Evolutionary conservation across 2,113 vertebrate species (phyloP).

Genomic region (Albula glossodonta): DNA sequence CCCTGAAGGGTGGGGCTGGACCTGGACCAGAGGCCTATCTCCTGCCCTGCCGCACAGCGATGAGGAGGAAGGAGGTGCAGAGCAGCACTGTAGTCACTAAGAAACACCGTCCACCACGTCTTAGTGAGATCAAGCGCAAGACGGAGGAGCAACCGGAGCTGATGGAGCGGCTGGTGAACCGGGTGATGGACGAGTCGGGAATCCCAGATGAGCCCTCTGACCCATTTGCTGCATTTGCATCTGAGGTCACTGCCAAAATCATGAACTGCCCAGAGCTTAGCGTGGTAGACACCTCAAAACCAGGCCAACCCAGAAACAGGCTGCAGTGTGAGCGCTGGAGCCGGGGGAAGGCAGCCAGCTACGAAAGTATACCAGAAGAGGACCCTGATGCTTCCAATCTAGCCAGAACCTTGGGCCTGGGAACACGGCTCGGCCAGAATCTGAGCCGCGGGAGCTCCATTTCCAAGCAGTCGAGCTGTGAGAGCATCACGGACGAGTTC

Average conservation of each 20-base stretch:
- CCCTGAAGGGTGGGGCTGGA: constrained; percentile 76
- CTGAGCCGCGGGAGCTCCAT: constrained; percentile 90
- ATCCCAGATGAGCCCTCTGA: constrained; percentile 85
- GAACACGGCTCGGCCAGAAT: constrained; percentile 79
- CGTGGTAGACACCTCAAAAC: constrained; percentile 81
- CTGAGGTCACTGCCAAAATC: constrained; percentile 90
- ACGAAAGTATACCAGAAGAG: constrained; percentile 95
- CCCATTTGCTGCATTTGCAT: constrained; percentile 85
- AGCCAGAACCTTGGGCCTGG: constrained; percentile 72
- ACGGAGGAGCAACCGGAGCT: constrained; percentile 95
- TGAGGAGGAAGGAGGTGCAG: constrained; percentile 84
- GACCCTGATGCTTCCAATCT: constrained; percentile 70
- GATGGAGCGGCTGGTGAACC: constrained; percentile 92
- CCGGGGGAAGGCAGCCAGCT: constrained; percentile 86
- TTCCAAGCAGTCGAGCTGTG: constrained; percentile 97
- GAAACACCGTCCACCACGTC: constrained; percentile 89
- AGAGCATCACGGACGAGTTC: constrained; percentile 97
- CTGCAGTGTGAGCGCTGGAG: constrained; percentile 89
- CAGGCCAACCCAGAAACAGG: constrained; percentile 82
- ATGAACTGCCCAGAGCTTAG: constrained; percentile 90
- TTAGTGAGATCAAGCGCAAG: constrained; percentile 96
- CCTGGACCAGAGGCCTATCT: constrained; percentile 68
- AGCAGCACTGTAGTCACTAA: constrained; percentile 63
- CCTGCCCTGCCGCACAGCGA: constrained; percentile 74
- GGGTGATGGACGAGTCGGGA: constrained; percentile 90